These are phyloP conservation scores for Sclerodermus sp. DNA, from an alignment of 2,888 invertebrate species.

Conservation along the genomic window DNA sequence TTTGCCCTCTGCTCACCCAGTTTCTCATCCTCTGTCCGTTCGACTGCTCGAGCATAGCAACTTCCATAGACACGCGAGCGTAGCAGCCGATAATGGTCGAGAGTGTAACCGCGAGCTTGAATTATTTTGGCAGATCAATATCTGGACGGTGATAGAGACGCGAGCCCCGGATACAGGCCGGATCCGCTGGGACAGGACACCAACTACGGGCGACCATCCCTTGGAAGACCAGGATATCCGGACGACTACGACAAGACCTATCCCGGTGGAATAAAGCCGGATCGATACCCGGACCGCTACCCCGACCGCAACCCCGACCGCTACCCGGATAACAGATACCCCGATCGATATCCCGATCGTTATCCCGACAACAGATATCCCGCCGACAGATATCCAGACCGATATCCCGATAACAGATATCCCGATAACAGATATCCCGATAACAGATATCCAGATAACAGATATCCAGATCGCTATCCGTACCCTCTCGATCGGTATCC, in stretches of 20 bases:
- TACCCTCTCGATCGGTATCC: conserved; percentile 33
- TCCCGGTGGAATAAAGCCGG: conserved; percentile 30
- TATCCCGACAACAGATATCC: conserved; percentile 42
- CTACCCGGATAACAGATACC: conserved; percentile 30
- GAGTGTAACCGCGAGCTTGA: too few species aligned
- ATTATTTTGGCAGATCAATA: conserved; percentile 48
- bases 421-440: conserved; percentile 22
- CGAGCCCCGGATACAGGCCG: conserved; percentile 51
- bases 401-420: conserved; percentile 27
- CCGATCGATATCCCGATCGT: conserved; percentile 29
- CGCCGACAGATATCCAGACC: conserved; percentile 26
- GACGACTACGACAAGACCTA: conserved; percentile 48
- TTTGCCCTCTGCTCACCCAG: too few species aligned
- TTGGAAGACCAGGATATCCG: conserved; percentile 51
- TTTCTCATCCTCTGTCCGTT: too few species aligned
- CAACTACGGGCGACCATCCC: conserved; percentile 56
- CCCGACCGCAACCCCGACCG: conserved; percentile 30
- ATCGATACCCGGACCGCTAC: conserved; percentile 34
- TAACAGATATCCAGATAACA: conserved; percentile 37
- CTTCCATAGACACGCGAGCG: too few species aligned
- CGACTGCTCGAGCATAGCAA: too few species aligned
- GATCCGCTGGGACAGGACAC: conserved; percentile 60
- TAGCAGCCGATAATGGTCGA: too few species aligned
- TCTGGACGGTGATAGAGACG: conserved; percentile 51
- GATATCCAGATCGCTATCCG: conserved; percentile 34